Conservation (phyloP, 1,140 invertebrate species). For the Palaemon carinicauda region DNA sequence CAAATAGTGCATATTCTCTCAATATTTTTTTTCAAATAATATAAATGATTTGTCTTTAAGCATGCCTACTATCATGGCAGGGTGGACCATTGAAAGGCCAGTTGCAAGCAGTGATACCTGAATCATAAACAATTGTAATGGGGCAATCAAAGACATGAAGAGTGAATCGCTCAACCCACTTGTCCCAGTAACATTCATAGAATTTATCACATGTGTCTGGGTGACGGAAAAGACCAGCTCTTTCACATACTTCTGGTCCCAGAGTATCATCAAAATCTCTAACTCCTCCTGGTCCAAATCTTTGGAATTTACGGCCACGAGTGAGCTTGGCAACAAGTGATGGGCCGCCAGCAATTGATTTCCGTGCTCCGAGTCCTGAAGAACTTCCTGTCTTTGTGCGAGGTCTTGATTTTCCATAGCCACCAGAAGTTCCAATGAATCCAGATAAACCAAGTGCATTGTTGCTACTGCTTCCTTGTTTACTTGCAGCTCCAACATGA, state of each 20-base stretch:
- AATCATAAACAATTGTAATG: conserved; percentile 79
- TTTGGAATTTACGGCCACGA: conserved; percentile 30
- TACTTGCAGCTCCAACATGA: conserved; percentile 28
- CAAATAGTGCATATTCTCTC: no score
- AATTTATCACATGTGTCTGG: conserved; percentile 85
- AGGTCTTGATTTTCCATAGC: neutral
- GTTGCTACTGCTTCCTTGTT: neutral
- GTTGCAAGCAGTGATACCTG: conserved; percentile 78
- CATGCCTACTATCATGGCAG: conserved; percentile 65
- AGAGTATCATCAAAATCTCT: conserved; percentile 67
- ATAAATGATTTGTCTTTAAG: neutral
- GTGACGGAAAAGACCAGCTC: conserved; percentile 82
- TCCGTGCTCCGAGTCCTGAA: neutral
- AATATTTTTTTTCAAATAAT: no score
- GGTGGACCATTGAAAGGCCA: conserved; percentile 83
- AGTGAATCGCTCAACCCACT: conserved; percentile 79
- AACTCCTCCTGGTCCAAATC: conserved; percentile 60
- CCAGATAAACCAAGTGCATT: neutral
- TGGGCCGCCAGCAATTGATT: conserved; percentile 28
- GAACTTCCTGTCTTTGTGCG: neutral
- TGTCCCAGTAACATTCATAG: conserved; percentile 85
- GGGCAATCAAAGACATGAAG: conserved; percentile 84
- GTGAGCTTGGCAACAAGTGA: conserved; percentile 51
- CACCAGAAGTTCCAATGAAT: conserved; percentile 12
- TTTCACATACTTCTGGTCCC: conserved; percentile 73